Evolutionary conservation across 1,140 invertebrate species (phyloP), one percentile per base, ranked within the genome.

Genomic region (Micrasema longulum): DNA sequence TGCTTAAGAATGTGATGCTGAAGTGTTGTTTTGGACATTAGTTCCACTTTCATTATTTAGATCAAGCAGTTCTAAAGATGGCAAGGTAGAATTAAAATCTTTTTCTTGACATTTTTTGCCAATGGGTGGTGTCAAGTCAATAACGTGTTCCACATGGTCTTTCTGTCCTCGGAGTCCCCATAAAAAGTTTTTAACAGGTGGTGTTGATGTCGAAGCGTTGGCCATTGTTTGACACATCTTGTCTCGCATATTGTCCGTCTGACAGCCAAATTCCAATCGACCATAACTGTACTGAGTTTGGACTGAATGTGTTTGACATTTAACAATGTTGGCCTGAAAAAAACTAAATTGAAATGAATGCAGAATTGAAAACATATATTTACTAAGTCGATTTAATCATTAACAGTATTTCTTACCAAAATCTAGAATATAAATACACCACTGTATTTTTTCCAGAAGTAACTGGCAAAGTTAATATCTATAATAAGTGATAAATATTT

Each of bases 261-360:
- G 89, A 31, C 85, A 83, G 31, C 83, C 81, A 36, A 85, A 78
- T 48, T 85, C 84, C 23, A 80, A 81, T 55, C 85, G 81, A 20
- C 87, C 83, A 55, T 86, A 80, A 12, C 87, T 88, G 72, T 87
- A 84, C 22, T 79, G 43, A 0, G 90, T 91, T 79, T 92, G 91
- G 0, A 87, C 89, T 20, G 88, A 88, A 66, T 85, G 85, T 0
- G 90, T 91, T 16, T 72, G 72, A 36, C 85, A 86, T 50, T 86
- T 85, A 12, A 84, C 84, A 69, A 91, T 84, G 47, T 83, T 85
- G 0, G 88, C 87, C 89, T 90, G 71, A 43, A n/a, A n/a, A n/a
- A n/a, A n/a, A n/a, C n/a, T n/a, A n/a, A n/a, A n/a, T n/a, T n/a
- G n/a, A n/a, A n/a, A n/a, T n/a, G n/a, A n/a, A n/a, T n/a, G n/a